Base-by-base conservation (phyloP, 2,797 vertebrate species). In the Rhinogobio ventralis region DNA sequence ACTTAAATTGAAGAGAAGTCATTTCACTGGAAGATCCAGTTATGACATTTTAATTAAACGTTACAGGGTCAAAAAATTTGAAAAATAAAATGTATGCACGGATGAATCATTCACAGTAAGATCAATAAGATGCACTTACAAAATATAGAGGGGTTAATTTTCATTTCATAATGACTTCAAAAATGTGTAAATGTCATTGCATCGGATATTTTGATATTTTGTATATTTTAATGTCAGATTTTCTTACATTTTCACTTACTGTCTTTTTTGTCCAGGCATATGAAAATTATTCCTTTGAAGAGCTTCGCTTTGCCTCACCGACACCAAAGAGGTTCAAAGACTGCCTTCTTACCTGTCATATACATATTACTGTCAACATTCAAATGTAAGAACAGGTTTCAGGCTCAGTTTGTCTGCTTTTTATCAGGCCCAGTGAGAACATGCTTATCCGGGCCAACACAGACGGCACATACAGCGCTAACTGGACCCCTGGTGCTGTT, bases 211-310 rank as follows among this genome's bases (percentile, higher is more conserved):
- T 64, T 15, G 5, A 17, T 30, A 17, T 64, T 30, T 64, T 64
- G 13, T 8, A 53, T 62, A 28, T 15, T 17, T 51, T 6, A 51
- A 19, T 42, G 7, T 2, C 39, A 42, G 25, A 30, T 64, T 64
- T 64, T 30, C 25, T 30, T 17, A 64, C 4, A 72, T 33, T 60
- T 4, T 77, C 20, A 9, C 68, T 86, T 81, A 57, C 36, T 86
- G 8, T 66, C 1, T 88, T 88, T 55, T 20, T 55, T 14, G 5
- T 89, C 60, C 86, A 99, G 98, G 97, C 96, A 1, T 99, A 99
- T 92, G 98, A 99, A 95, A 99, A 97, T 93, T 99, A 99, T 77
- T 99, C 98, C 7, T 99, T 99, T 95, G 98, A 99, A 93, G 98
- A 99, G 90, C 94, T 99, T 36, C 97, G 98, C 67, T 99, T 99